These are phyloP conservation scores for Larimichthys polyactis DNA, from an alignment of 2,113 vertebrate species.

Conservation along the genomic window DNA sequence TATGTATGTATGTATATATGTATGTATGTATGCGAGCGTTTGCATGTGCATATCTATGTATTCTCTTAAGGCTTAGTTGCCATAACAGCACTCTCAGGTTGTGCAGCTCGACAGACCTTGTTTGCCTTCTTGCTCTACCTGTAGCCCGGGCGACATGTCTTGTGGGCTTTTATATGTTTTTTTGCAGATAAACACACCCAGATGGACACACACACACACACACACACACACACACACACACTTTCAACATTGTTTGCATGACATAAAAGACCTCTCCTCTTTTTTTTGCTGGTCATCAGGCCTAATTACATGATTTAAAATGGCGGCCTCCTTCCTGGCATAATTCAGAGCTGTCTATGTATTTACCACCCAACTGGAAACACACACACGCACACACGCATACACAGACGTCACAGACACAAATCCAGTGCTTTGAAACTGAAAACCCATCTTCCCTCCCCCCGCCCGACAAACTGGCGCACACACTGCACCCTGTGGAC, in stretches of 20 bases:
- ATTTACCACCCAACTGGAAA: slow-evolving; percentile 57
- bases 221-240: slow-evolving; percentile 32
- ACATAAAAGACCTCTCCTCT: slow-evolving; percentile 49
- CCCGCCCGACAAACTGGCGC: not conserved
- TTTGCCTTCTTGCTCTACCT: slow-evolving; percentile 39
- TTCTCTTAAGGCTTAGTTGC: slow-evolving; percentile 28
- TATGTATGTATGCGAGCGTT: not conserved
- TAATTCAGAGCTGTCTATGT: slow-evolving; percentile 79
- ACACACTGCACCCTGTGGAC: slow-evolving; percentile 25
- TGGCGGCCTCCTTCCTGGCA: slow-evolving; percentile 83
- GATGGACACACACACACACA: slow-evolving; percentile 28
- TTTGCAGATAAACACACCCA: not conserved
- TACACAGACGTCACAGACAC: slow-evolving; percentile 17
- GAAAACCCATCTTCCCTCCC: slow-evolving; percentile 29
- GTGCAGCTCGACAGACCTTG: slow-evolving; percentile 1
- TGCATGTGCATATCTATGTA: slow-evolving; percentile 3
- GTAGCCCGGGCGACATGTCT: slow-evolving; percentile 36
- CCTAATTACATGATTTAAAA: slow-evolving; percentile 88
- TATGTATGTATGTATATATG: not conserved
- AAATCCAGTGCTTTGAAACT: slow-evolving; percentile 55
- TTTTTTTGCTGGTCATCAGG: slow-evolving; percentile 65
- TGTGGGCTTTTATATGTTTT: slow-evolving; percentile 2
- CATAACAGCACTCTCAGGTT: slow-evolving; percentile 32
- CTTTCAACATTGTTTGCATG: slow-evolving; percentile 47
- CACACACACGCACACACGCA: slow-evolving; percentile 17